Base-by-base conservation (phyloP, 2,113 vertebrate genomes). In the Piprites chloris region DNA sequence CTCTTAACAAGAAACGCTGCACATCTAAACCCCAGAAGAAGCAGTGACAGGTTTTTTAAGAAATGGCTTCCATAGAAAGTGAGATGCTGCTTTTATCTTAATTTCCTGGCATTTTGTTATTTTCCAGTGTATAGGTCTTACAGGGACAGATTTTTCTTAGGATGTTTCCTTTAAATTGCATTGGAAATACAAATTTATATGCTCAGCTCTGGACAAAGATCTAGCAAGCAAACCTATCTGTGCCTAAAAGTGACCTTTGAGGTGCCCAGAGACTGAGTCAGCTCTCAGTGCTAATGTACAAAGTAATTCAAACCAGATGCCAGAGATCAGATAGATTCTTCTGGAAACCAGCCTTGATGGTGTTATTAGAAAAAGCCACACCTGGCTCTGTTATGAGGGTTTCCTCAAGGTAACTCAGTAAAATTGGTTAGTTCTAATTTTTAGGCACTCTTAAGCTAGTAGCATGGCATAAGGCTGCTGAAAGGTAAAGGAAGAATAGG, bases 261-360 rank as follows among this genome's bases (percentile, higher is more conserved):
- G 33, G 30, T 83, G 42, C 50, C 30, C 55, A 76, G 75, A 74
- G 81, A 83, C 78, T 68, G 67, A 92, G 37, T 82, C 78, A 91
- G 59, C 49, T 79, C 81, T 55, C 81, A 76, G 15, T 33, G 35
- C 20, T 75, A 66, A 85, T 26, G 26, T 46, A 30, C 16, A n/a
- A 84, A 92, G 72, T 81, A 89, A 79, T 93, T 85, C 85, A 93
- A 92, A 93, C 49, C 89, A 85, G 87, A 93, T 83, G 66, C 71
- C 74, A 47, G 42, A 50, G 85, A 91, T 81, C 85, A 94, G 41
- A 87, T 61, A 93, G 58, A 62, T 87, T 91, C 75, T 87, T 94
- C 65, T 63, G 23, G 65, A 61, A 95, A 78, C 28, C 12, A 78
- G 33, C 11, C 65, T 78, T 89, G 69, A 59, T 63, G 62, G 39